Conservation (phyloP, 1,140 invertebrate genomes). For the Drosophila malerkotliana region DNA sequence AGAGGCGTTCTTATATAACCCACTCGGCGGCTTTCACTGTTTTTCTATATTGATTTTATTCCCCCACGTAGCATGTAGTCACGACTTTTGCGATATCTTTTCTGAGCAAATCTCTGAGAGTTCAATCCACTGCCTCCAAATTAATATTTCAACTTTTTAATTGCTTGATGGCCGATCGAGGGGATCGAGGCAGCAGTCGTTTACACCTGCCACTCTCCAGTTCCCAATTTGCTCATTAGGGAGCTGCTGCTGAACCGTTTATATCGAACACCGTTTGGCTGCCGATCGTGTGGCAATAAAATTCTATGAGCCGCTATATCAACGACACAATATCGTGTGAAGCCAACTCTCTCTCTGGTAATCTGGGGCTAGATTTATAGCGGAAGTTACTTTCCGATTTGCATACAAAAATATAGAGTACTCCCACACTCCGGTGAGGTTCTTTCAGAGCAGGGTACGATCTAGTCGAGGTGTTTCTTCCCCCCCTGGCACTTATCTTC, state of each 20-base stretch:
- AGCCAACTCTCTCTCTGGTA: constrained; percentile 34
- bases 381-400: constrained; percentile 46
- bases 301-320: constrained; percentile 73
- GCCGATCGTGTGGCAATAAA: constrained; percentile 78
- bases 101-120: constrained; percentile 29
- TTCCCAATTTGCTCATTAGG: constrained; percentile 37
- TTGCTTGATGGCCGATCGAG: constrained; percentile 24
- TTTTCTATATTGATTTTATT: neutral
- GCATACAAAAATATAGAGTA: constrained; percentile 20
- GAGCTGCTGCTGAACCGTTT: constrained; percentile 40
- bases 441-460: constrained; percentile 12
- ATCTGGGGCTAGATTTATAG: constrained; percentile 35
- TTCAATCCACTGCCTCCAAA: constrained; percentile 29
- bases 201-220: constrained; percentile 52
- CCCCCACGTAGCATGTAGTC: constrained; percentile 26
- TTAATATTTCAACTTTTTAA: constrained; percentile 64
- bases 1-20: constrained; percentile 45
- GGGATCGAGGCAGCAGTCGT: constrained; percentile 11
- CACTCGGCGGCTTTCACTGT: constrained; percentile 27
- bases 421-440: neutral
- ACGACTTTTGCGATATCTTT: constrained; percentile 46
- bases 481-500: constrained; percentile 20
- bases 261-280: constrained; percentile 72
- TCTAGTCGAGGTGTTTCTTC: constrained; percentile 22
- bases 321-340: constrained; percentile 73